A percentile compares a stretch with the other conserved stretches of the same genome.
These are phyloP conservation scores for Carettochelys insculpta DNA, from an alignment of 2,113 vertebrate species.

Conservation along the genomic window DNA sequence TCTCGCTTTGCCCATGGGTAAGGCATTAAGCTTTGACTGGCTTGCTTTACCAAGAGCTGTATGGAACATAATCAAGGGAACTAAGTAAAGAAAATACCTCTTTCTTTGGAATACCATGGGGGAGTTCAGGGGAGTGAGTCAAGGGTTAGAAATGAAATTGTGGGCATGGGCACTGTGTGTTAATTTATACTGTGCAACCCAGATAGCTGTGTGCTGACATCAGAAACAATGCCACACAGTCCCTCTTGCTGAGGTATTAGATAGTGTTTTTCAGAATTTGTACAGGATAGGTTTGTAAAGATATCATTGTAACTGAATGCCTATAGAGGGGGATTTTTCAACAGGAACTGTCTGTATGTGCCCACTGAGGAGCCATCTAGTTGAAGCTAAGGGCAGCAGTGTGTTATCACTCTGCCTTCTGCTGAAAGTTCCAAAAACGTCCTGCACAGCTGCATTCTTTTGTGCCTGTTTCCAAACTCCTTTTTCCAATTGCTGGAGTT, in stretches of 20 bases:
- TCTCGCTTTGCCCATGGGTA: not conserved
- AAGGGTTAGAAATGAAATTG: not conserved
- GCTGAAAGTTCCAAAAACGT: not conserved
- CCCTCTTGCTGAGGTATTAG: slow-evolving; percentile 9
- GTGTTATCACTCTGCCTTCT: not conserved
- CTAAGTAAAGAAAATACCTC: not conserved
- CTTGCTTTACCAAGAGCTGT: not conserved
- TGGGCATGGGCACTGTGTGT: fast-evolving
- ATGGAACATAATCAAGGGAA: not conserved
- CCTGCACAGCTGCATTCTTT: not conserved
- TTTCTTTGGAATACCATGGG: not conserved
- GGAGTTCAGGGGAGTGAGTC: not conserved
- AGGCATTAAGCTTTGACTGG: not conserved
- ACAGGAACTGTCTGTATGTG: slow-evolving; percentile 17
- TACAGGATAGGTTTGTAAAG: not conserved
- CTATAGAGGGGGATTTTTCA: slow-evolving; percentile 11
- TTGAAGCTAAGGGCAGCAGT: slow-evolving; percentile 13
- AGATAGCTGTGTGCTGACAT: not conserved
- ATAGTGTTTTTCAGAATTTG: slow-evolving; percentile 20
- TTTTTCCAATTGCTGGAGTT: fast-evolving
- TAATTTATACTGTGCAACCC: not conserved
- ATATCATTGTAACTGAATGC: not conserved
- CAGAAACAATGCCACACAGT: not conserved
- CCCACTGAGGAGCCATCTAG: not conserved
- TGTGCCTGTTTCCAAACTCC: not conserved